These are phyloP conservation scores for Drosophila gunungcola DNA, from an alignment of 1,140 invertebrate genomes.

Conservation along the genomic window DNA sequence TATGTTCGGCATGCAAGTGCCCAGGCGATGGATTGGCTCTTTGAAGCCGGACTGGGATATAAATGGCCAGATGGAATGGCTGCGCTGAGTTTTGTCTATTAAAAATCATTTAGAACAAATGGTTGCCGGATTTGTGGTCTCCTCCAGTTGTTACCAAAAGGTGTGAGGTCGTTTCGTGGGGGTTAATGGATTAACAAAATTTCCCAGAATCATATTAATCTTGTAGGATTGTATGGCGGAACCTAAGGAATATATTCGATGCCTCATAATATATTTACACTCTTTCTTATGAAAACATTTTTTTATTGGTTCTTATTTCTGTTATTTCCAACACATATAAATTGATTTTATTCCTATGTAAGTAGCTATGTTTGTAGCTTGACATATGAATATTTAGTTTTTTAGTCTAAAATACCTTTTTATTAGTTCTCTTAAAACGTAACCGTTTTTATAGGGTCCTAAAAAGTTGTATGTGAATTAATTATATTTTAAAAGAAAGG, in stretches of 20 bases:
- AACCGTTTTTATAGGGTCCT: too few relatives aligned
- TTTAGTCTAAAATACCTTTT: too few relatives aligned
- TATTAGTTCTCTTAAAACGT: too few relatives aligned
- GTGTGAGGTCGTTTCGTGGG: conserved; percentile 36
- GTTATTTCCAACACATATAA: too few relatives aligned
- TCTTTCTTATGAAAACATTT: not conserved
- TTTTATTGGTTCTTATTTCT: not conserved
- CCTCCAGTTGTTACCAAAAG: conserved; percentile 15
- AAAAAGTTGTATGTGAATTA: too few relatives aligned
- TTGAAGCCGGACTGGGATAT: conserved; percentile 20
- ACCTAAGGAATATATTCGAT: not conserved
- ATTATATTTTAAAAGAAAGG: not conserved
- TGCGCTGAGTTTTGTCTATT: conserved; percentile 76
- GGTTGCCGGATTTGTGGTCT: conserved; percentile 30
- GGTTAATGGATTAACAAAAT: conserved; percentile 22
- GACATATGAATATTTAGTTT: too few relatives aligned
- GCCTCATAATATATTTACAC: too few relatives aligned
- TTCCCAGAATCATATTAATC: conserved; percentile 10
- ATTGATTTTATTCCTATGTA: too few relatives aligned
- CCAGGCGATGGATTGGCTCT: conserved; percentile 34
- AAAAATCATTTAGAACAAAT: conserved; percentile 81
- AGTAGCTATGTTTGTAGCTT: too few relatives aligned
- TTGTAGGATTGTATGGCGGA: not conserved
- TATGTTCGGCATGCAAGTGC: conserved; percentile 69
- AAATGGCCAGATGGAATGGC: conserved; percentile 45